Base-by-base conservation (phyloP, 2,113 vertebrate genomes). In the Melospiza georgiana region DNA sequence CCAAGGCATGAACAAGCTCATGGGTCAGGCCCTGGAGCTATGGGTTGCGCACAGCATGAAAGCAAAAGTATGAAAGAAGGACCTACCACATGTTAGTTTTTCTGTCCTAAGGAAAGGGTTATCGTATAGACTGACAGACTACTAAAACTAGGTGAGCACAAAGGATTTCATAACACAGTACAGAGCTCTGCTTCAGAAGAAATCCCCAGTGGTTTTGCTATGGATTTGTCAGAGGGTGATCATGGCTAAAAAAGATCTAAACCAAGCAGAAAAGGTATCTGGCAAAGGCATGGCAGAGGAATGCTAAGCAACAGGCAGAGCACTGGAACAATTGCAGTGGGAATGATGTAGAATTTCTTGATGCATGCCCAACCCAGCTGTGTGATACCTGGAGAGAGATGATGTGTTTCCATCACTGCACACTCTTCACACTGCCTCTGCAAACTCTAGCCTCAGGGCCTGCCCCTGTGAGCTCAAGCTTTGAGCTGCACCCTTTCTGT, bases 161-260 rank as follows among this genome's bases (percentile, higher is more conserved):
- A 57, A 76, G 25, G 14, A 54, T 79, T 95, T 93, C 23, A 37
- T 22, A 85, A 76, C 78, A 25, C 15, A 37, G 8, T 46, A 61
- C 8, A 72, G 46, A 84, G 5, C 12, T 73, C 6, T 73, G 54
- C 19, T 76, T 80, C 59, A 77, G 48, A 20, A 93, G 86, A 86
- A 49, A n/a, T 73, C n/a, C 15, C 41, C 23, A 35, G 1, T 39
- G 63, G 33, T 51, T 89, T 89, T 71, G 9, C 43, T 85, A 35
- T 46, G 12, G 43, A 74, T 88, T 95, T 95, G 9, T 85, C 51
- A 93, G 79, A 83, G 19, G 46, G 21, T 55, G 75, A 62, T 86
- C 46, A 39, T 9, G 16, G 41, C 35, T 82, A 33, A 87, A 74
- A 82, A 17, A 67, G 46, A 71, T 61, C 66, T 81, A 68, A 84